A percentile compares a stretch with the other conserved stretches of the same genome.
phyloP scores from a whole-genome alignment of 2,797 vertebrate genomes.

The Rhincodon typus region DNA sequence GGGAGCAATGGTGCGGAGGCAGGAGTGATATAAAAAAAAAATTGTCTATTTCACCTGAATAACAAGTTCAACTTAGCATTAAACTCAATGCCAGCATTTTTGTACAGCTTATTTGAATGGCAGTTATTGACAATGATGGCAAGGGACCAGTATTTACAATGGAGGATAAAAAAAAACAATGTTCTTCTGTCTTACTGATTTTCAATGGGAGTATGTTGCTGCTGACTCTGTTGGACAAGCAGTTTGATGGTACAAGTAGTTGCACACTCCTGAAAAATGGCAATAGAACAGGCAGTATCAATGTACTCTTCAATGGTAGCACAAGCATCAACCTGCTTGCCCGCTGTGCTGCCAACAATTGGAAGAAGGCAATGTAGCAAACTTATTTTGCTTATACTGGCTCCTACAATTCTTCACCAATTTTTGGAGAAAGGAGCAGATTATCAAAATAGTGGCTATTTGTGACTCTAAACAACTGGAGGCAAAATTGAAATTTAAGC shows the following conservation, averaged over 20 bases:
- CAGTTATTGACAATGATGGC: background rate
- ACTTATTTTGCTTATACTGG: no score
- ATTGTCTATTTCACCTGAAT: background rate
- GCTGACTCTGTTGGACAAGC: background rate
- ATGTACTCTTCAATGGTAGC: background rate
- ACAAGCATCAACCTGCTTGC: background rate
- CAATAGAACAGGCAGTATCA: background rate
- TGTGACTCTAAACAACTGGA: no score
- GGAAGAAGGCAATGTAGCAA: background rate
- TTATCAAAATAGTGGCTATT: no score
- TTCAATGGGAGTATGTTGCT: background rate
- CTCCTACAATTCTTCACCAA: no score
- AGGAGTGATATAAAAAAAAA: background rate
- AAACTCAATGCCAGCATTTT: no score
- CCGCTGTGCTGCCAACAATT: background rate
- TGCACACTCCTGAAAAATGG: background rate
- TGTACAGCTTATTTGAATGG: background rate
- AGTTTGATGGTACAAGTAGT: background rate
- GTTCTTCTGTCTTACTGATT: background rate
- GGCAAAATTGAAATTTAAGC: no score
- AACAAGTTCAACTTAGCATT: background rate
- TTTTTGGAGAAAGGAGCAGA: no score
- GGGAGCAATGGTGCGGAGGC: background rate
- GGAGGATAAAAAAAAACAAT: background rate
- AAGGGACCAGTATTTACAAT: background rate